phyloP scores from a whole-genome alignment of 2,888 invertebrate genomes.

The Parnassius smintheus region DNA sequence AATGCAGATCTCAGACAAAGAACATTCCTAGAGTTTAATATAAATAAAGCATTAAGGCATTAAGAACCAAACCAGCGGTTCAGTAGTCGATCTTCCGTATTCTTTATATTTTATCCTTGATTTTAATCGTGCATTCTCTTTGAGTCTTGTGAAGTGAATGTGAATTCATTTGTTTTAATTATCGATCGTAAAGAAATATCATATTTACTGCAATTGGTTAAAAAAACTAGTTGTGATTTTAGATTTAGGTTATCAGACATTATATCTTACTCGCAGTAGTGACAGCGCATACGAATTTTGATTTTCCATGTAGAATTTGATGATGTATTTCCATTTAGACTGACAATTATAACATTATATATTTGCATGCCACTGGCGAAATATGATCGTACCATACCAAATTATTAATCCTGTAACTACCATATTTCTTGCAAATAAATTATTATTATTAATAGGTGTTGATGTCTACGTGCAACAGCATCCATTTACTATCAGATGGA shows the following conservation, averaged over 20 bases:
- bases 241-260: background rate
- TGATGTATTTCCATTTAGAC: too few relatives aligned
- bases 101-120: constrained; percentile 28
- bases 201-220: too few relatives aligned
- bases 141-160: background rate
- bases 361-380: too few relatives aligned
- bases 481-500: too few relatives aligned
- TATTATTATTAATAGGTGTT: too few relatives aligned
- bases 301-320: background rate
- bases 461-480: too few relatives aligned
- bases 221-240: background rate
- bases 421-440: too few relatives aligned
- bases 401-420: too few relatives aligned
- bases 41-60: constrained; percentile 23
- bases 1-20: constrained; percentile 24
- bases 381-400: too few relatives aligned
- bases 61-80: constrained; percentile 18
- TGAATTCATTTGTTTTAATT: background rate
- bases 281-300: background rate
- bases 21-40: constrained; percentile 16
- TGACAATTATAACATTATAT: too few relatives aligned
- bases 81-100: constrained; percentile 28
- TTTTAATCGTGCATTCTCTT: constrained; percentile 18
- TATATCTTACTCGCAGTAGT: background rate
- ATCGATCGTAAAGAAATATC: background rate